Base-by-base conservation (phyloP, 1,140 invertebrate species). In the Procambarus virginalis region DNA sequence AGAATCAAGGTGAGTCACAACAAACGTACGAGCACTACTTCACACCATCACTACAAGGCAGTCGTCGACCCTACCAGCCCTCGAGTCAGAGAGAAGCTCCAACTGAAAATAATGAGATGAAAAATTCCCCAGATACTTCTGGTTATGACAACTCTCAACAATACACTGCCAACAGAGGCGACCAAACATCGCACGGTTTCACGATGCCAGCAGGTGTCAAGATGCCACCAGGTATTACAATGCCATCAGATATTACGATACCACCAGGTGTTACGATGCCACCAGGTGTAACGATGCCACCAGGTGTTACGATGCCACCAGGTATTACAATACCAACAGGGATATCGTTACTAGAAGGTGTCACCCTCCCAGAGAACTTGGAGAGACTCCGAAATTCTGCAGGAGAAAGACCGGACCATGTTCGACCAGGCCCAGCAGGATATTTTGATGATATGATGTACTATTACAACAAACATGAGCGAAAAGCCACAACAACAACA, bases 401-500 rank as follows among this genome's bases (percentile, higher is more conserved):
- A 14, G 78, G 51, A 5, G 88, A 60, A n/a, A 34, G 48, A 49
- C 55, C 60, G 34, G 60, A 64, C 10, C 73, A 60, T 20, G 77
- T 51, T 34, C 46, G 55, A 17, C 9, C 12, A 45, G 81, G 22
- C 6, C 81, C 88, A 20, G 75, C 80, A 0, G 76, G 89, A 8
- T 80, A 82, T 58, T 45, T 90, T 12, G 89, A 90, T 9, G 82
- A 90, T 55, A 90, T 90, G 89, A 73, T 90, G 77, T 58, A 86
- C 64, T 85, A 80, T 68, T 81, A 90, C 76, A 90, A 85, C 17
- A 81, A 81, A 48, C 89, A 85, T 73, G 83, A 90, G 20, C 60
- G 78, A 75, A 80, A 34, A 58, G 14, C 80, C 10, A 70, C 89
- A 46, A 60, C 86, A 82, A 22, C 45, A 8, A 17, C 51, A 45